Evolutionary conservation across 2,797 vertebrate species (phyloP).

Genomic region (Syncerus caffer): DNA sequence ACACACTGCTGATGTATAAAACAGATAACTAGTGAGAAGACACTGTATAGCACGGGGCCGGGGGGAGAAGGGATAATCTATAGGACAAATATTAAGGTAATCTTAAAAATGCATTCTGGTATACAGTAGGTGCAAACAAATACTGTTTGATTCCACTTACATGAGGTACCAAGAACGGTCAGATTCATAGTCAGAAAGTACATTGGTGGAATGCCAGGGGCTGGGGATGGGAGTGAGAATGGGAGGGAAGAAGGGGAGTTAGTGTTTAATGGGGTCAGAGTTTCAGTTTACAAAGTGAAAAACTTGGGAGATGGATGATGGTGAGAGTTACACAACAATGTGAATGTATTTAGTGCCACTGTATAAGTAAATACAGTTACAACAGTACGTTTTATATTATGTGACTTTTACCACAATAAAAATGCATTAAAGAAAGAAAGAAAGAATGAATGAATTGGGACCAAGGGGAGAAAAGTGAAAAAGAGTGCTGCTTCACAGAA

Average conservation of each 20-base stretch:
- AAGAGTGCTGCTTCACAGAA: neutral
- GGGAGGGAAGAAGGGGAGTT: neutral
- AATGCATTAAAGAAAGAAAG: neutral
- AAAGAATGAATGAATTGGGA: neutral
- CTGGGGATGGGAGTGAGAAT: neutral
- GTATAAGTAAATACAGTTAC: neutral
- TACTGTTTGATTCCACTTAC: neutral
- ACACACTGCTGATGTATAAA: neutral
- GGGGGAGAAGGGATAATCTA: neutral
- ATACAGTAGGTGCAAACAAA: neutral
- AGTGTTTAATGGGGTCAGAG: neutral
- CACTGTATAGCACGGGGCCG: fast-evolving
- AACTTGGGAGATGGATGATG: neutral
- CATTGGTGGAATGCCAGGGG: neutral
- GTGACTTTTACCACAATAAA: neutral
- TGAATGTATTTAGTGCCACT: neutral
- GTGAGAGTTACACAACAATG: neutral
- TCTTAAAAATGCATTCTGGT: neutral
- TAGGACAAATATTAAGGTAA: neutral
- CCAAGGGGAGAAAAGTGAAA: neutral
- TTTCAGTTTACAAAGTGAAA: neutral
- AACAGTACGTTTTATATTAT: neutral
- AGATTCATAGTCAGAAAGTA: neutral
- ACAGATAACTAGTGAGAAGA: neutral
- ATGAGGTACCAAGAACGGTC: neutral